These are phyloP conservation scores for Sitobion miscanthi DNA, from an alignment of 1,140 invertebrate species.

Conservation along the genomic window DNA sequence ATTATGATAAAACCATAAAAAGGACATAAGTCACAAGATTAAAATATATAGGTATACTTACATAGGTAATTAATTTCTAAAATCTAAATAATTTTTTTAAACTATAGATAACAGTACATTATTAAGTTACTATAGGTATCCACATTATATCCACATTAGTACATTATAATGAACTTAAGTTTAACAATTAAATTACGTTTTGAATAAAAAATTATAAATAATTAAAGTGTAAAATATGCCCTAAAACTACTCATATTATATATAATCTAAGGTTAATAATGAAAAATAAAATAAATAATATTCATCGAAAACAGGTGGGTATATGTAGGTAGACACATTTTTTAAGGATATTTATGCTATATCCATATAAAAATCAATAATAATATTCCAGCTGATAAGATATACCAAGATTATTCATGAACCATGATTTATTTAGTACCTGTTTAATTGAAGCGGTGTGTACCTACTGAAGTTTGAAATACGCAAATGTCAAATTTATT, in stretches of 20 bases:
- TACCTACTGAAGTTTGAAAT: neutral
- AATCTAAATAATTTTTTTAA: neutral
- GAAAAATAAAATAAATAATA: neutral
- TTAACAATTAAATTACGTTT: neutral
- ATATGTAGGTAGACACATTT: neutral
- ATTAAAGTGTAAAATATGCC: neutral
- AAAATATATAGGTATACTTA: too few relatives aligned
- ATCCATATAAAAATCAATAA: conserved; percentile 7
- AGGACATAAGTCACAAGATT: too few relatives aligned
- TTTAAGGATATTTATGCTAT: neutral
- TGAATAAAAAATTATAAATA: neutral
- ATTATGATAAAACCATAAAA: neutral
- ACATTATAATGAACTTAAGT: neutral
- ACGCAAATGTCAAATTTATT: neutral
- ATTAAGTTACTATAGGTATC: too few relatives aligned
- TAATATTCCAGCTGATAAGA: neutral
- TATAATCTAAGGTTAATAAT: neutral
- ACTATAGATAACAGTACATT: too few relatives aligned
- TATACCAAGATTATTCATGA: conserved; percentile 7
- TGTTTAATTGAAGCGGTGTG: neutral
- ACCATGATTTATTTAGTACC: neutral
- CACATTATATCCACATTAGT: too few relatives aligned
- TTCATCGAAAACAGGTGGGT: neutral
- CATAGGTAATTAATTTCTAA: neutral
- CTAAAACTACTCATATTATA: neutral